Conservation (phyloP, 1,140 invertebrate species). For the Drosophila melanica region DNA sequence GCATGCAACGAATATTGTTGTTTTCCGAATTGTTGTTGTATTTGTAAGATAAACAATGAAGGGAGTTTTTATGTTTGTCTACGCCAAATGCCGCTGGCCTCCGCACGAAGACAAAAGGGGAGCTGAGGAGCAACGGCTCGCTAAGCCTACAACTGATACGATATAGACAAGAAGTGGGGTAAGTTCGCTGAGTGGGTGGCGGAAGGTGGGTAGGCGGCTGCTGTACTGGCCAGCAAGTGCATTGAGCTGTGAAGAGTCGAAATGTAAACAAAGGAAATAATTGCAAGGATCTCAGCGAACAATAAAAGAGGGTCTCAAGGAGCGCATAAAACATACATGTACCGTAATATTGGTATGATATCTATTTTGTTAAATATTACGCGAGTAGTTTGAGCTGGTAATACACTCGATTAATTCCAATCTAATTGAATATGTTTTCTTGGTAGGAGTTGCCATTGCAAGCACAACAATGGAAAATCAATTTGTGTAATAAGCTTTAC, state of each 20-base stretch:
- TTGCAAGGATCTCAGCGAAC: background rate
- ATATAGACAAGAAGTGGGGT: background rate
- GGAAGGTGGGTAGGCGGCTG: background rate
- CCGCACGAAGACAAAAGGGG: background rate
- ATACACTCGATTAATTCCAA: conserved; percentile 3
- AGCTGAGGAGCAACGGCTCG: background rate
- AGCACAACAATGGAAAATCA: conserved; percentile 7
- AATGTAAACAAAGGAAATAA: conserved; percentile 25
- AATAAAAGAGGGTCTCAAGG: background rate
- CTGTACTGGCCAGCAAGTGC: conserved; percentile 21
- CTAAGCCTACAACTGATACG: conserved; percentile 28
- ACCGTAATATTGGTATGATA: background rate
- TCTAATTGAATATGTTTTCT: background rate
- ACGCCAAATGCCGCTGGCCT: conserved; percentile 32
- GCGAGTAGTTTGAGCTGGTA: conserved; percentile 4
- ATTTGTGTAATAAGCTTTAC: conserved; percentile 6
- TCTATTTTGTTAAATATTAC: background rate
- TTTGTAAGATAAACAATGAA: conserved; percentile 73
- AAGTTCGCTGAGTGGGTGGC: background rate
- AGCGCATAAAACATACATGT: background rate
- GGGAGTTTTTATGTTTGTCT: conserved; percentile 57
- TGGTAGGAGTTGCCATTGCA: background rate
- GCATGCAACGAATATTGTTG: conserved; percentile 49
- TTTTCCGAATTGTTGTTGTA: conserved; percentile 71
- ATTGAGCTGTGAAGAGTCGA: conserved; percentile 39